Evolutionary conservation across 2,888 invertebrate genomes (phyloP), one percentile per base, ranked within the genome.

Genomic region (Frankliniella fusca): DNA sequence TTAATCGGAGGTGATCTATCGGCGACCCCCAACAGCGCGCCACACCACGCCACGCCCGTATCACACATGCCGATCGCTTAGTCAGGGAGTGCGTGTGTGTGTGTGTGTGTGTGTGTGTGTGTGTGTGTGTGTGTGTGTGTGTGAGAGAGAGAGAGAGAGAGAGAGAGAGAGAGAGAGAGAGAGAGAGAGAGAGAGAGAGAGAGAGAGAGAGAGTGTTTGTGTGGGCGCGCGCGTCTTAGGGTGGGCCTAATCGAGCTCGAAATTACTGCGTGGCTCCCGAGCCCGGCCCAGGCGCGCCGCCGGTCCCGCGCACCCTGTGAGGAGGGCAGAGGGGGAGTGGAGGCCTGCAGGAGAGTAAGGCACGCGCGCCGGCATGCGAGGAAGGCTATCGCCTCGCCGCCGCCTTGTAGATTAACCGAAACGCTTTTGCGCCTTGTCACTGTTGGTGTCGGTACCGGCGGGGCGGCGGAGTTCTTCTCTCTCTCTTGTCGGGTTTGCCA

Each of bases 21-120:
- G 70, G 70, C 70, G 70, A 23, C 70, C 70, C 70, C 70, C 27
- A 76, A 27, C 70, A 76, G 70, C 27, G 70, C 54, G 54, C 38
- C 38, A 38, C 38, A 5, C 38, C 38, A 38, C 38, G 38, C 38
- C 38, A 38, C 38, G n/a, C 70, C 70, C 70, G 70, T 76, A 76
- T 76, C 70, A 76, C 70, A 76, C 70, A 76, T 76, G 70, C 70
- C 70, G 70, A 76, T 76, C 70, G 70, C 70, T 70, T 70, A 70
- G 70, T 23, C 23, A n/a, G n/a, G 27, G 70, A 12, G 70, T 9
- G 23, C 27, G 70, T 12, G 70, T 54, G 23, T 11, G 15, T 3
- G 2, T 2, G 38, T 38, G 38, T 38, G 38, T 38, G 38, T 38
- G 38, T 27, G 70, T 9, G 70, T 23, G 23, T 70, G 70, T 23